These are phyloP conservation scores for Acronicta leporina DNA, from an alignment of 2,888 invertebrate genomes.

Conservation along the genomic window DNA sequence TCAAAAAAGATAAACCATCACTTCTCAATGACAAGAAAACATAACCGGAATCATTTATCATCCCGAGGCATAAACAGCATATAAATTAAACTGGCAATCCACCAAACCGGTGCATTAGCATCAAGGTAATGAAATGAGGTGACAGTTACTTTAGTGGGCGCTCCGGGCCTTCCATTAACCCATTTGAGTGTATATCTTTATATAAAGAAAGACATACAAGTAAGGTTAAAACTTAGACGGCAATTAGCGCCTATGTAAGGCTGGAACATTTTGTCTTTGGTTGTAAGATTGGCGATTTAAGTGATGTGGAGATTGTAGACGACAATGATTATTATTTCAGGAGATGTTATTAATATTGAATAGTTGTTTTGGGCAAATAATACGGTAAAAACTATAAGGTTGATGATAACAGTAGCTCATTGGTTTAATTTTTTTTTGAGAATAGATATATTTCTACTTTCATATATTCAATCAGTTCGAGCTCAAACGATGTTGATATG, in stretches of 20 bases:
- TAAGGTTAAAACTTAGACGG: background rate
- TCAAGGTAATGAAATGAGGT: conserved; percentile 61
- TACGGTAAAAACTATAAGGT: no score
- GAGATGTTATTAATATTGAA: no score
- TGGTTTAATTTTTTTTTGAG: no score
- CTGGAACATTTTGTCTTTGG: background rate
- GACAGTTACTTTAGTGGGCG: conserved; percentile 59
- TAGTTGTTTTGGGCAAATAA: no score
- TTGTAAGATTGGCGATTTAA: background rate
- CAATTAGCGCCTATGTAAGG: conserved; percentile 2
- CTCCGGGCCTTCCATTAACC: conserved; percentile 52
- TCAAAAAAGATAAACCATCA: conserved; percentile 30
- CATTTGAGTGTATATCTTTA: conserved; percentile 44
- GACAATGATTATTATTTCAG: no score
- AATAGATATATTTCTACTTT: no score
- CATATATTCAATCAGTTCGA: no score
- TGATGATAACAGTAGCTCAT: no score
- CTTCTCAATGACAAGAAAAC: conserved; percentile 74
- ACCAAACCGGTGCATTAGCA: conserved; percentile 66
- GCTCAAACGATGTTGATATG: no score
- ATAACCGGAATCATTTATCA: conserved; percentile 67
- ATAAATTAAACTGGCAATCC: conserved; percentile 72
- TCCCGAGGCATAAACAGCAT: conserved; percentile 73
- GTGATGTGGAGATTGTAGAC: background rate
- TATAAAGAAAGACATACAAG: conserved; percentile 28